Percentiles rank a stretch among this genome's conserved stretches.
Conservation (phyloP, 92 coral and sea anemone species). For the Heliopora coerulea region DNA sequence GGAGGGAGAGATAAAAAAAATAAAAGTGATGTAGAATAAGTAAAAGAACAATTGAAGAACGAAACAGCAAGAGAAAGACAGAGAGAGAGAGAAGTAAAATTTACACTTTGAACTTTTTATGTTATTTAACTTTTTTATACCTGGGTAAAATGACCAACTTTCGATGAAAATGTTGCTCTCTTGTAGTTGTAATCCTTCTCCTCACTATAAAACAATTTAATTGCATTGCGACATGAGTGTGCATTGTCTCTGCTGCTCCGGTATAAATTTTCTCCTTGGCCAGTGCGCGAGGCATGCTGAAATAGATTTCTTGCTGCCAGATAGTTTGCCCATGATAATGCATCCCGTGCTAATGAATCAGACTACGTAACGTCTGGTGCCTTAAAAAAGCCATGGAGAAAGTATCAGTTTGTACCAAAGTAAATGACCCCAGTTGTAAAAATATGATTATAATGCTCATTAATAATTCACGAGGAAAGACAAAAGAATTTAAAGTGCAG, state of each 20-base stretch:
- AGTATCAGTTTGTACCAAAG: too few species aligned
- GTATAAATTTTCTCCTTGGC: constrained; percentile 70
- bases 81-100: too few species aligned
- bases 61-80: too few species aligned
- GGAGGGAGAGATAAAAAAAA: too few species aligned
- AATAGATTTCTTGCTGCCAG: constrained; percentile 51
- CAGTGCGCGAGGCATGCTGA: constrained; percentile 35
- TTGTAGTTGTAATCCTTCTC: constrained; percentile 58
- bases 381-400: background rate
- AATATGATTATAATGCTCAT: too few species aligned
- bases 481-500: too few species aligned
- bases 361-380: constrained; percentile 54
- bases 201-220: constrained; percentile 70
- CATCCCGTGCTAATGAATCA: constrained; percentile 47
- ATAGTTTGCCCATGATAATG: constrained; percentile 66
- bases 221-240: constrained; percentile 61
- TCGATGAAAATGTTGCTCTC: constrained; percentile 57
- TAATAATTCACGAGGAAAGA: too few species aligned
- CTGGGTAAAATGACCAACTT: constrained; percentile 88
- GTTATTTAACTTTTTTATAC: too few species aligned
- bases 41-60: too few species aligned
- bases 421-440: too few species aligned
- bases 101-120: too few species aligned
- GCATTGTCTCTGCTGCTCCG: constrained; percentile 29
- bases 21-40: too few species aligned